A percentile compares a stretch with the other conserved stretches of the same genome.
phyloP scores from a whole-genome alignment of 2,888 invertebrate genomes.

The Oscheius myriophilus region DNA sequence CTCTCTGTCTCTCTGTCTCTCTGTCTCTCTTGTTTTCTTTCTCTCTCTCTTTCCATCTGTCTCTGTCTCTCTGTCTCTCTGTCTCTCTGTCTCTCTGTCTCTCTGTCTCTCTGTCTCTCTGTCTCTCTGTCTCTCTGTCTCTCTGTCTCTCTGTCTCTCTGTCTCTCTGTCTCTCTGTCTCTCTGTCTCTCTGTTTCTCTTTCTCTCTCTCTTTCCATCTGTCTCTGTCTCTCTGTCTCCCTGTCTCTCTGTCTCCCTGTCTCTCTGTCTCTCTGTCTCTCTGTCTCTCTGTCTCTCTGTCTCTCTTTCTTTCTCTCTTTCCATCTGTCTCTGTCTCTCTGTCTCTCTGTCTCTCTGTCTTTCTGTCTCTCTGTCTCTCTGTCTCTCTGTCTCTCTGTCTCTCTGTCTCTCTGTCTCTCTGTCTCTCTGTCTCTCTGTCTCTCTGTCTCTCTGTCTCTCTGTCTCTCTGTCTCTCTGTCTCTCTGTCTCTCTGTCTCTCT shows the following conservation, averaged over 20 bases:
- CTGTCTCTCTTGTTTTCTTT: too few species aligned
- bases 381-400: background rate
- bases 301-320: background rate
- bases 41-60: background rate
- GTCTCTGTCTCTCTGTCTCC: background rate
- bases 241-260: slow-evolving; percentile 11
- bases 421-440: slow-evolving; percentile 1
- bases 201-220: background rate
- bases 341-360: background rate
- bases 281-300: background rate
- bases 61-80: background rate
- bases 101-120: background rate
- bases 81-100: background rate
- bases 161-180: background rate
- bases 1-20: slow-evolving; percentile 1
- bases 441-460: background rate
- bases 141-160: slow-evolving; percentile 10
- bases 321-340: background rate
- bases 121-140: background rate
- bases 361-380: background rate
- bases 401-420: background rate
- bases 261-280: background rate
- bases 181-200: background rate
- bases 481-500: background rate
- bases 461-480: background rate